Conservation (phyloP, 1,140 invertebrate genomes). For the Dendrolimus kikuchii region DNA sequence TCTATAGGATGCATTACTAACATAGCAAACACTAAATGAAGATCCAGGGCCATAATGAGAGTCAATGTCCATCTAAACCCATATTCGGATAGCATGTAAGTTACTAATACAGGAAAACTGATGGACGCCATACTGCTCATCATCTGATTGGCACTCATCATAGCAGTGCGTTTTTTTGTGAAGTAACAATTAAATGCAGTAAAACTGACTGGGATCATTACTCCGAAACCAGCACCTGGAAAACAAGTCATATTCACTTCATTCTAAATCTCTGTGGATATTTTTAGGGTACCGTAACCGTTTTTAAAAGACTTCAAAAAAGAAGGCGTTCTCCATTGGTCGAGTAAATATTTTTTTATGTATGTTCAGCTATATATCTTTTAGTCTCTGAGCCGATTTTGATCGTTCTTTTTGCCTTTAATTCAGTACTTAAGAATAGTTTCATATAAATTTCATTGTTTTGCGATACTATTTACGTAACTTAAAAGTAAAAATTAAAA, state of each 20-base stretch:
- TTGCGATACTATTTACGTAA: too few relatives aligned
- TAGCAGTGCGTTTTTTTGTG: conserved; percentile 50
- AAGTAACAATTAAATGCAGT: conserved; percentile 62
- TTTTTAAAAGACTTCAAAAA: too few relatives aligned
- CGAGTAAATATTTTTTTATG: too few relatives aligned
- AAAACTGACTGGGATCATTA: conserved; percentile 62
- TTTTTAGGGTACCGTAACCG: too few relatives aligned
- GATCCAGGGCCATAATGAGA: conserved; percentile 54
- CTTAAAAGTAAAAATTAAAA: too few relatives aligned
- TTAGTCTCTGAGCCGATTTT: too few relatives aligned
- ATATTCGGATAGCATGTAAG: conserved; percentile 48
- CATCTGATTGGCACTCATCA: conserved; percentile 64
- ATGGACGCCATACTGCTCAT: conserved; percentile 62
- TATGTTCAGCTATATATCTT: too few relatives aligned
- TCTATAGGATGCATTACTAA: conserved; percentile 63
- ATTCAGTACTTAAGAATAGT: too few relatives aligned
- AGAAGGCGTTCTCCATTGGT: too few relatives aligned
- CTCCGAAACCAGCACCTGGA: conserved; percentile 57
- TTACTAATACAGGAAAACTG: conserved; percentile 56
- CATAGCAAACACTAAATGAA: conserved; percentile 60
- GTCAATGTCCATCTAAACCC: conserved; percentile 55
- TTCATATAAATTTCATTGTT: too few relatives aligned
- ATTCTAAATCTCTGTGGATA: not conserved
- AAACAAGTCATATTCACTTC: conserved; percentile 10
- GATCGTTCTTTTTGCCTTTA: too few relatives aligned